Base-by-base conservation (phyloP, 2,888 invertebrate genomes). In the Cheilosia pagana region DNA sequence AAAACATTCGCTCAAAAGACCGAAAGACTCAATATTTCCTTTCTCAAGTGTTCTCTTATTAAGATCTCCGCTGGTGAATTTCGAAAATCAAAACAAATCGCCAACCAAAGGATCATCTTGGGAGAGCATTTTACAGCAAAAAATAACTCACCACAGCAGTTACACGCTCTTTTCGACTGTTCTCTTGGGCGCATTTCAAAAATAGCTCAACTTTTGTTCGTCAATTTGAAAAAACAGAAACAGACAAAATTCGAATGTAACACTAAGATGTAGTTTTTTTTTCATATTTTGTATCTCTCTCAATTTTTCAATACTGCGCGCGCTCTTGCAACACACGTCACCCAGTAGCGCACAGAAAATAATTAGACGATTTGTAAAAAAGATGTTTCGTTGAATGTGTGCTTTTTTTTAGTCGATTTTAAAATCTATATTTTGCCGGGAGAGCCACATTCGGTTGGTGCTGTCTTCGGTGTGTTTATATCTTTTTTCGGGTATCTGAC, bases 351-450 rank as follows among this genome's bases (percentile, higher is more conserved):
- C 35, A 45, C 45, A 52, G 39, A 43, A 65, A 68, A 74, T 67
- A 68, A 68, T 72, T 78, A 74, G 50, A 57, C 55, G 53, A 68
- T 74, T 78, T 83, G 53, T 53, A 71, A 28, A 59, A 60, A 76
- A 82, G 10, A 45, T 12, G 35, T 35, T 12, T 35, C 35, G 35
- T 35, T 35, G 35, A 62, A 16, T 35, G 39, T 59, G 21, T 50
- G n/a, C 12, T 50, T 45, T 53, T 74, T 63, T 39, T 23, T 55
- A 48, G 67, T 82, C 39, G 16, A 31, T 74, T 78, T 77, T 53
- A 53, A 74, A 72, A 78, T 78, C 62, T 74, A 83, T 68, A 74
- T 45, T 83, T 78, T 65, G 59, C 83, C 79, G 68, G 65, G 78
- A 79, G 74, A 53, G 41, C 39, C 68, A 45, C 16, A 45, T 63